These are phyloP conservation scores for Kryptolebias marmoratus DNA, from an alignment of 2,113 vertebrate genomes.

Conservation along the genomic window DNA sequence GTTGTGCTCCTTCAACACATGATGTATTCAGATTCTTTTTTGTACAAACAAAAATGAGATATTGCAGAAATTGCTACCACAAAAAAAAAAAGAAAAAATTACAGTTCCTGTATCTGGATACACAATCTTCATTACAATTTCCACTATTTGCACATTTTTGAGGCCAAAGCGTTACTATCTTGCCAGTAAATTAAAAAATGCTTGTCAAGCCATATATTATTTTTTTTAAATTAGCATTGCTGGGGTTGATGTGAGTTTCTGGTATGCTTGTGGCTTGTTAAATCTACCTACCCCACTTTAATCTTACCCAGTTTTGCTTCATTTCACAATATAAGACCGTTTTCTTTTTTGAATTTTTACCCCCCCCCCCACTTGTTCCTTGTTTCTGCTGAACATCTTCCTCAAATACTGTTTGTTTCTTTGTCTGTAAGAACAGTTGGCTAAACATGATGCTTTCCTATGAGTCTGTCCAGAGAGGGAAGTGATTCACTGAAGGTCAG, in stretches of 20 bases:
- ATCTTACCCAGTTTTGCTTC: slow-evolving; percentile 1
- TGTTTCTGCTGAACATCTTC: slow-evolving; percentile 3
- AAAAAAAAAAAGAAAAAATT: too few relatives aligned
- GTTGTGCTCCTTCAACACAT: too few relatives aligned
- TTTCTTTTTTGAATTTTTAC: slow-evolving; percentile 14
- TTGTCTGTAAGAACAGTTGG: slow-evolving; percentile 50
- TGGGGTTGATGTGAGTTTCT: slow-evolving; percentile 11
- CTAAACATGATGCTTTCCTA: slow-evolving; percentile 62
- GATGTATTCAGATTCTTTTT: too few relatives aligned
- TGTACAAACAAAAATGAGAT: too few relatives aligned
- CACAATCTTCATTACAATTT: too few relatives aligned
- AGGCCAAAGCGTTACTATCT: too few relatives aligned
- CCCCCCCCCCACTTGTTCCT: background rate
- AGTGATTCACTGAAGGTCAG: slow-evolving; percentile 71
- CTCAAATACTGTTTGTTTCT: slow-evolving; percentile 10
- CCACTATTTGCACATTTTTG: too few relatives aligned
- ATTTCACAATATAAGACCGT: slow-evolving; percentile 10
- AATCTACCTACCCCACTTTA: background rate
- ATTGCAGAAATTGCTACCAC: too few relatives aligned
- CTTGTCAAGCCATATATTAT: too few relatives aligned
- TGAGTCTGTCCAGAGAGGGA: slow-evolving; percentile 61
- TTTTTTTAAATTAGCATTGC: background rate
- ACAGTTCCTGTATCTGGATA: too few relatives aligned
- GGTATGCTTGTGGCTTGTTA: slow-evolving; percentile 32
- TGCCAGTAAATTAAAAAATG: too few relatives aligned